These are phyloP conservation scores for Loxodonta africana DNA, from an alignment of 2,113 vertebrate species.

Conservation along the genomic window DNA sequence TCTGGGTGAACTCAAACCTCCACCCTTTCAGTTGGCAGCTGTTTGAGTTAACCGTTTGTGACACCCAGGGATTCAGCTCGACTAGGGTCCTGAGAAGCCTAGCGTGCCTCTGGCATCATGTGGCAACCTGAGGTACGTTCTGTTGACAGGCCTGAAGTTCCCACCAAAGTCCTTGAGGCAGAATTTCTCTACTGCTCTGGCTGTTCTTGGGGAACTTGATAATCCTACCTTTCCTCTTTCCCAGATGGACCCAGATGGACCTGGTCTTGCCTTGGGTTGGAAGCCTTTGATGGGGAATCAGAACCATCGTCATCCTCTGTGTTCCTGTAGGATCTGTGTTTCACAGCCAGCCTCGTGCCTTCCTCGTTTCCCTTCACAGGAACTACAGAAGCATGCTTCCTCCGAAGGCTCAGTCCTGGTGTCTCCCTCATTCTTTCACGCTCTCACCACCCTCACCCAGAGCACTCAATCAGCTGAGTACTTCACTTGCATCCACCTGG, in stretches of 20 bases:
- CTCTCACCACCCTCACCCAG: neutral
- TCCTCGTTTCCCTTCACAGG: neutral
- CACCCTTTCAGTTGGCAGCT: neutral
- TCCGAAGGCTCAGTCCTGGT: neutral
- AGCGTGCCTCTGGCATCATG: neutral
- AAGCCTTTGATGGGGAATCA: neutral
- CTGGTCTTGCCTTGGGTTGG: neutral
- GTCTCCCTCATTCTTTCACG: neutral
- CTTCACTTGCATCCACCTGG: too few relatives aligned
- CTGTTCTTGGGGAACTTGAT: neutral
- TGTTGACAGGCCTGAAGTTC: neutral
- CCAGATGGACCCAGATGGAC: neutral
- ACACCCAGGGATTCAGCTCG: neutral
- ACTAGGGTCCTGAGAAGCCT: neutral
- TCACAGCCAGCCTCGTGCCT: neutral
- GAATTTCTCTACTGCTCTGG: neutral
- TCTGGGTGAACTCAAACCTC: neutral
- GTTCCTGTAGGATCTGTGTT: neutral
- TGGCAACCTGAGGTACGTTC: neutral
- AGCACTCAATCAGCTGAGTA: neutral
- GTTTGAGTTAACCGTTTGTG: neutral
- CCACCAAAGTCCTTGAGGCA: neutral
- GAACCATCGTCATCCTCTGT: too few relatives aligned
- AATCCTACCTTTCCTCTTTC: neutral
- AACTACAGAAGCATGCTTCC: neutral